These are phyloP conservation scores for Pachypsylla venusta DNA, from an alignment of 1,140 invertebrate genomes.

Conservation along the genomic window DNA sequence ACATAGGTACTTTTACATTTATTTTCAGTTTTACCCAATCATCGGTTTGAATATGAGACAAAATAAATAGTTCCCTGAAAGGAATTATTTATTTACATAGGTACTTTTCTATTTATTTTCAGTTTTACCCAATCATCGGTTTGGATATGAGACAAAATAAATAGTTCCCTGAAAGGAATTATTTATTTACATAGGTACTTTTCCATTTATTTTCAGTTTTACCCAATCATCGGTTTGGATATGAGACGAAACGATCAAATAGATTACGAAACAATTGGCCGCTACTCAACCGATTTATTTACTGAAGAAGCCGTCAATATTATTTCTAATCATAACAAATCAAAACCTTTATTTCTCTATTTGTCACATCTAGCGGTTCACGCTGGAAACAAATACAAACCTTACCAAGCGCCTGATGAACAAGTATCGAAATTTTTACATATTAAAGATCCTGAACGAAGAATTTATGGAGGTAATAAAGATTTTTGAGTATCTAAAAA, in stretches of 20 bases:
- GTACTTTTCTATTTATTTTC: no score
- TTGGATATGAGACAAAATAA: constrained; percentile 29
- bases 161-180: no score
- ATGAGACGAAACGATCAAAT: constrained; percentile 29
- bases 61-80: constrained; percentile 16
- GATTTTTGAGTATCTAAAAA: no score
- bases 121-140: background rate
- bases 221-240: constrained; percentile 31
- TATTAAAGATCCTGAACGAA: constrained; percentile 52
- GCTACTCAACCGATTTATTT: constrained; percentile 43
- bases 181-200: no score
- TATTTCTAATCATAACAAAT: constrained; percentile 35
- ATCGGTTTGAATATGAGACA: constrained; percentile 28
- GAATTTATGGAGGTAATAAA: constrained; percentile 56
- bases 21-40: no score
- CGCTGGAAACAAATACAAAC: constrained; percentile 44
- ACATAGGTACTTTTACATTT: no score
- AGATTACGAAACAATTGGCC: constrained; percentile 25
- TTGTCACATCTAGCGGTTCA: constrained; percentile 67
- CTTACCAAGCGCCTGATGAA: constrained; percentile 57
- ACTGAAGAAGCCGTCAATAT: constrained; percentile 37
- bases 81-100: no score
- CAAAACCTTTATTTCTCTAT: constrained; percentile 57
- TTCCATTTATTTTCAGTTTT: no score
- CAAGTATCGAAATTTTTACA: constrained; percentile 54